phyloP scores from a whole-genome alignment of 35 echinoderm and acorn worm species.

The Heliocidaris tuberculata region DNA sequence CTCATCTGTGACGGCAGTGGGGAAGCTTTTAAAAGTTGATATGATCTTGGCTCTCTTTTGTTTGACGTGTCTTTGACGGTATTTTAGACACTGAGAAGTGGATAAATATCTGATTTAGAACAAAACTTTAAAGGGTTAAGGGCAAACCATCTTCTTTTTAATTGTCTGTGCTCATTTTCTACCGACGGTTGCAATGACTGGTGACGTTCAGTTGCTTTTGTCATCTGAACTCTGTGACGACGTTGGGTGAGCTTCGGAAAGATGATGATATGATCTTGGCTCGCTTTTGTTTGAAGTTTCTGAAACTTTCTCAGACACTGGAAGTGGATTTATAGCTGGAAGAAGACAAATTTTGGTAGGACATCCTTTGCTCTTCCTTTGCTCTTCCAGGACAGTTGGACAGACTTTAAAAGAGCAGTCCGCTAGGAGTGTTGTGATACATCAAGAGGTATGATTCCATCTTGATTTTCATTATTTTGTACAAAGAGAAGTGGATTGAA shows the following conservation, averaged over 20 bases:
- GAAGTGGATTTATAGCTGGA: neutral
- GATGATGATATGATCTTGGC: neutral
- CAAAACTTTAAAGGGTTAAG: too few relatives aligned
- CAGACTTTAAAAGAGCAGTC: too few relatives aligned
- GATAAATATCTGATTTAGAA: neutral
- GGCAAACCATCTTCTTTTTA: neutral
- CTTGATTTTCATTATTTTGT: neutral
- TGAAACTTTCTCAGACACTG: neutral
- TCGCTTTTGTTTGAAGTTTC: neutral
- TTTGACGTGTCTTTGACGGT: neutral
- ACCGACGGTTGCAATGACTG: neutral
- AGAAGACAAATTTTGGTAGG: too few relatives aligned
- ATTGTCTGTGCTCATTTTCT: constrained; percentile 23
- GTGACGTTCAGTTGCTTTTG: neutral
- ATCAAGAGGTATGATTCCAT: too few relatives aligned
- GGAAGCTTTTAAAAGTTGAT: neutral
- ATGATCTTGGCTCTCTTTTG: neutral
- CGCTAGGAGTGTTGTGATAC: too few relatives aligned
- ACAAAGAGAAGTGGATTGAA: neutral
- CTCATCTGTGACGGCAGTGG: neutral
- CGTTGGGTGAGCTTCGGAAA: neutral
- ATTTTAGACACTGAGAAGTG: neutral
- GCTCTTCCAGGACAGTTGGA: too few relatives aligned
- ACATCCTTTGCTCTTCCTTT: too few relatives aligned
- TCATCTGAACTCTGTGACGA: neutral